phyloP scores from a whole-genome alignment of 2,113 vertebrate genomes.

The Pteruthius melanotis region DNA sequence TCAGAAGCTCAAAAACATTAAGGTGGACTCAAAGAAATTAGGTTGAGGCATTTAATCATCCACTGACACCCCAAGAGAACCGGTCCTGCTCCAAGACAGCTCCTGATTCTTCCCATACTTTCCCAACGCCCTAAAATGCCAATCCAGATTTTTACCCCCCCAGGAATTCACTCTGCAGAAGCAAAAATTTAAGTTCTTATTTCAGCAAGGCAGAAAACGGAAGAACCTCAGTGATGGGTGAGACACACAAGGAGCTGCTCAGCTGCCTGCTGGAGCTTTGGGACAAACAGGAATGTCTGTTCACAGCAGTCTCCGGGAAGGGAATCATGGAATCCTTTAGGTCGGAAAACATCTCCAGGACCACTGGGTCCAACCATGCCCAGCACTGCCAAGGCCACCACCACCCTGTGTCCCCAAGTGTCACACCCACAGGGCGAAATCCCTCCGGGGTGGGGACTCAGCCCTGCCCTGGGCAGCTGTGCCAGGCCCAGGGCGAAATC shows the following conservation, averaged over 20 bases:
- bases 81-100: background rate
- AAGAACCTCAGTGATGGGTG: background rate
- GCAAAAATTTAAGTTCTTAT: background rate
- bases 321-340: background rate
- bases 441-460: background rate
- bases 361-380: rapidly evolving
- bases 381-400: background rate
- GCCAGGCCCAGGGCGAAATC: too few relatives aligned
- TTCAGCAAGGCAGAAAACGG: background rate
- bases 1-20: background rate
- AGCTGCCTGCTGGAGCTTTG: background rate
- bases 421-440: background rate
- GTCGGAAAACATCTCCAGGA: background rate
- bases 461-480: background rate
- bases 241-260: background rate
- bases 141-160: background rate
- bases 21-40: background rate
- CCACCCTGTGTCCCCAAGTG: background rate
- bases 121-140: background rate
- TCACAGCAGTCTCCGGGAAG: rapidly evolving
- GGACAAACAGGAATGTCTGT: rapidly evolving
- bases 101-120: background rate
- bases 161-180: background rate
- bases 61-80: background rate
- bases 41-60: background rate